These are phyloP conservation scores for Drosophila lacertosa DNA, from an alignment of 1,140 invertebrate species.

Conservation along the genomic window DNA sequence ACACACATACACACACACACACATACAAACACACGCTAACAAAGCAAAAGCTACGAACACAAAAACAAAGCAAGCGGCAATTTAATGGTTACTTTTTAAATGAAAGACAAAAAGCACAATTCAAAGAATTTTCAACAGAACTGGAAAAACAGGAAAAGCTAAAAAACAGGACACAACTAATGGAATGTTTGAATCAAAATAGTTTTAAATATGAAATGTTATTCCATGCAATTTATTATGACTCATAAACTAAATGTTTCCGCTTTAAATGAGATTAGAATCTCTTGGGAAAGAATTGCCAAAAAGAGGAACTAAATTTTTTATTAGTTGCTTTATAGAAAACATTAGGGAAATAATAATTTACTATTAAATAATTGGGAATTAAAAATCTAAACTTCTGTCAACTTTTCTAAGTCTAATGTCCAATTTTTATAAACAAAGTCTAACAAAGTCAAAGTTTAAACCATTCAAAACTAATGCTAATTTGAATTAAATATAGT, in stretches of 20 bases:
- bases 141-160: constrained; percentile 41
- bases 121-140: constrained; percentile 37
- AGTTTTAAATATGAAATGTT: constrained; percentile 14
- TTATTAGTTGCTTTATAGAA: too few relatives aligned
- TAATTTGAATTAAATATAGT: too few relatives aligned
- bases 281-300: background rate
- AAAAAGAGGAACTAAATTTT: too few relatives aligned
- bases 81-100: constrained; percentile 68
- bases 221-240: constrained; percentile 9
- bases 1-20: constrained; percentile 21
- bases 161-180: constrained; percentile 24
- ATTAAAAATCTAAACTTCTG: too few relatives aligned
- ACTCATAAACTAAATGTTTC: constrained; percentile 6
- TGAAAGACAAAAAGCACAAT: constrained; percentile 33
- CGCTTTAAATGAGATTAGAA: background rate
- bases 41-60: constrained; percentile 16
- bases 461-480: too few relatives aligned
- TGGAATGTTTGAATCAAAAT: constrained; percentile 9
- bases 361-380: too few relatives aligned
- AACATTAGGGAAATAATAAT: too few relatives aligned
- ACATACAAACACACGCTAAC: constrained; percentile 1
- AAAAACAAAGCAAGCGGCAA: constrained; percentile 44
- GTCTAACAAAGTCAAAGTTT: too few relatives aligned
- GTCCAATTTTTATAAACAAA: too few relatives aligned
- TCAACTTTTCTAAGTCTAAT: too few relatives aligned